These are phyloP conservation scores for Stegostoma tigrinum DNA, from an alignment of 2,113 vertebrate genomes.

Conservation along the genomic window DNA sequence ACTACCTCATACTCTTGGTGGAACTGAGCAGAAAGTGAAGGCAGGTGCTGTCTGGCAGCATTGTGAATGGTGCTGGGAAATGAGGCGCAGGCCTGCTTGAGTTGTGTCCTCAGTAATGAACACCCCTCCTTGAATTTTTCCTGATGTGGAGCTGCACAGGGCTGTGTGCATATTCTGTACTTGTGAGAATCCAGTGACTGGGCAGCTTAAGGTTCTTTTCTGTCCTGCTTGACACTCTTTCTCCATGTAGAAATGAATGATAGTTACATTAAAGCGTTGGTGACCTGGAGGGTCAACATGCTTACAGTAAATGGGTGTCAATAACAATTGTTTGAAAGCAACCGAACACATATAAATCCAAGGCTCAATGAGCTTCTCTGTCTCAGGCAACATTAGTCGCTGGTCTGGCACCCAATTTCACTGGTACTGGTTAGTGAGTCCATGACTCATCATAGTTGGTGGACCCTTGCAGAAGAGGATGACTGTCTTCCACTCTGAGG, in stretches of 20 bases:
- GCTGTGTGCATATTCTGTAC: background rate
- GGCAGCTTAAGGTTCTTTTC: background rate
- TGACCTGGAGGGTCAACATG: background rate
- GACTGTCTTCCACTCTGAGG: too few relatives aligned
- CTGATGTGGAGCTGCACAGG: background rate
- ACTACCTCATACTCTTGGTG: background rate
- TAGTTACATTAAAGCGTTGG: background rate
- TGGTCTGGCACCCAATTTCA: background rate
- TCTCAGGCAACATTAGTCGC: background rate
- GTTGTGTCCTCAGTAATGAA: background rate
- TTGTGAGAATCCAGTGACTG: too few relatives aligned
- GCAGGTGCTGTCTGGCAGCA: background rate
- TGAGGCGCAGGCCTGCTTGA: background rate
- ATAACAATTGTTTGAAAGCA: background rate
- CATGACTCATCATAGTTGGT: too few relatives aligned
- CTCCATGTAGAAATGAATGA: background rate
- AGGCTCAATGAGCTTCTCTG: background rate
- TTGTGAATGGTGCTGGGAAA: background rate
- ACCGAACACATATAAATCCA: background rate
- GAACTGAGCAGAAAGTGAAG: background rate
- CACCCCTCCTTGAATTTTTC: background rate
- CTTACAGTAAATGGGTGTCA: background rate
- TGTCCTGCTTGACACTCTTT: background rate
- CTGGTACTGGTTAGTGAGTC: too few relatives aligned
- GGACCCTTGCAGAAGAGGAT: too few relatives aligned